Percentiles rank a stretch among this genome's conserved stretches.
phyloP scores from a whole-genome alignment of 2,888 invertebrate species.

The Dimorphilus gyrociliatus region DNA sequence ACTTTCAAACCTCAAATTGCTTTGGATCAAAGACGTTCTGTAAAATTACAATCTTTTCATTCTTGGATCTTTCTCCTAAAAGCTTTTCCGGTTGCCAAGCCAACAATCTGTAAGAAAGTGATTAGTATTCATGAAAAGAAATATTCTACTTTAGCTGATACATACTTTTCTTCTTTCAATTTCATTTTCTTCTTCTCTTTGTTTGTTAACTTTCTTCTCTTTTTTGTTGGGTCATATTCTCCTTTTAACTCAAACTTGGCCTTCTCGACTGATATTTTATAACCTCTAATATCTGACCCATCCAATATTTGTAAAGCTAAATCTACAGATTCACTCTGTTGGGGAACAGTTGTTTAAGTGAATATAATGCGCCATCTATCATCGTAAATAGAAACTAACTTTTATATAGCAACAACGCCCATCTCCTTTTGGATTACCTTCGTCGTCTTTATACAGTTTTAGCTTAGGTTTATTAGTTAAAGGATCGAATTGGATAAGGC shows the following conservation, averaged over 20 bases:
- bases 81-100: conserved; percentile 91
- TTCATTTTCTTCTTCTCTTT: conserved; percentile 62
- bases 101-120: conserved; percentile 52
- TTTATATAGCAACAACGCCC: conserved; percentile 88
- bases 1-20: conserved; percentile 53
- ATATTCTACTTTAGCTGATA: too few species aligned
- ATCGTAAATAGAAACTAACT: conserved; percentile 43
- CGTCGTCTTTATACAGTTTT: conserved; percentile 73
- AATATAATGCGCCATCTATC: too few species aligned
- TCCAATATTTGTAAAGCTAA: conserved; percentile 79
- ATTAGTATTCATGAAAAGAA: too few species aligned
- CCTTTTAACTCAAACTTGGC: conserved; percentile 80
- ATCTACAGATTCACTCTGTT: conserved; percentile 72
- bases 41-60: conserved; percentile 76
- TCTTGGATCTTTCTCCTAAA: conserved; percentile 62
- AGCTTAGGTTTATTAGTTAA: conserved; percentile 59
- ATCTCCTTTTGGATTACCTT: conserved; percentile 75
- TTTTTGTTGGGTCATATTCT: conserved; percentile 69
- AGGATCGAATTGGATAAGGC: conserved; percentile 74
- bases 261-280: conserved; percentile 67
- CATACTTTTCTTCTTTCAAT: conserved; percentile 71
- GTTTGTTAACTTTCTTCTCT: conserved; percentile 65
- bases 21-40: conserved; percentile 78
- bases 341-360: conserved; percentile 6
- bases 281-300: conserved; percentile 60